These are phyloP conservation scores for Molanna angustata DNA, from an alignment of 2,888 invertebrate species.

Conservation along the genomic window DNA sequence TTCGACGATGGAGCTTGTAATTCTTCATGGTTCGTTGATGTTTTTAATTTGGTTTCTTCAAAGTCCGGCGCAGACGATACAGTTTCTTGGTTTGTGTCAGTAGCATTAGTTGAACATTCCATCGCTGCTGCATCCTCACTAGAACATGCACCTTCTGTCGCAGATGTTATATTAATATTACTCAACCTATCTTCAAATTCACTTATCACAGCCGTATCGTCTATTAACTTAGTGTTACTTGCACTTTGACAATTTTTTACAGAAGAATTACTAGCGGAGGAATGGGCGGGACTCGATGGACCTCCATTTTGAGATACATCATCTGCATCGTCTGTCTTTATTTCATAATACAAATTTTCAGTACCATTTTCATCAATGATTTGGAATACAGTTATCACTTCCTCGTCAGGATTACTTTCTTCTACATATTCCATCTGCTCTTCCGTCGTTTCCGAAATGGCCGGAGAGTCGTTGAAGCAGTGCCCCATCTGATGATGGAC, in stretches of 20 bases:
- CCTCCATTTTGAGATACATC: constrained; percentile 8
- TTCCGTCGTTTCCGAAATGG: constrained; percentile 14
- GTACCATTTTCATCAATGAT: constrained; percentile 49
- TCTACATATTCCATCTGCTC: constrained; percentile 21
- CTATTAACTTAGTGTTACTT: not conserved
- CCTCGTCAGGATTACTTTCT: constrained; percentile 41
- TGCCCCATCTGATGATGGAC: constrained; percentile 16
- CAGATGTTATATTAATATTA: constrained; percentile 16
- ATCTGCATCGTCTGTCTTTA: constrained; percentile 12
- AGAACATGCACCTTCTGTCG: not conserved
- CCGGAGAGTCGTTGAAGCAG: constrained; percentile 25
- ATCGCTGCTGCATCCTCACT: not conserved
- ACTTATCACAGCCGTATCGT: not conserved
- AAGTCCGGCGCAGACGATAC: not conserved
- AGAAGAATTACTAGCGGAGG: constrained; percentile 15
- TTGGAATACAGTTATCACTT: constrained; percentile 52
- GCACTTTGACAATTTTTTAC: not conserved
- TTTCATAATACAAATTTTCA: constrained; percentile 44
- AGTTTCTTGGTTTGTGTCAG: too few species aligned
- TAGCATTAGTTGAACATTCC: constrained; percentile 1
- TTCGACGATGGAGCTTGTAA: not conserved
- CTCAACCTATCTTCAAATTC: constrained; percentile 23
- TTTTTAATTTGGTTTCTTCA: not conserved
- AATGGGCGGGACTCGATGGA: not conserved
- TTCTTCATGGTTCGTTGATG: not conserved